Base-by-base conservation (phyloP, 2,113 vertebrate species). In the Cephalopterus ornatus region DNA sequence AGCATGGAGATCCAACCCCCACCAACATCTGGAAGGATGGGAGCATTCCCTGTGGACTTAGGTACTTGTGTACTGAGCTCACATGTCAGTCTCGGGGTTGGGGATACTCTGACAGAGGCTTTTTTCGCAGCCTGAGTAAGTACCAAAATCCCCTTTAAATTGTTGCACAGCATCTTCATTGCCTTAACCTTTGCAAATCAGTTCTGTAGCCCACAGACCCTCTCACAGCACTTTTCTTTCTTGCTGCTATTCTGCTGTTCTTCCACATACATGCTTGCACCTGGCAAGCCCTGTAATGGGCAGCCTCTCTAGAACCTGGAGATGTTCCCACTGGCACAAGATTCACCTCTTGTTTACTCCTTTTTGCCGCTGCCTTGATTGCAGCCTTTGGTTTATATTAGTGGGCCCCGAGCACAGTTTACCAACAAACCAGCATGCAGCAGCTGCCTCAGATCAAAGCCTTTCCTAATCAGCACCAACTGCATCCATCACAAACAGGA, bases 11-110 rank as follows among this genome's bases (percentile, higher is more conserved):
- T 37, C 19, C 44, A 18, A 22, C 14, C 9, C 35, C 5, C 28
- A 28, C 8, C 35, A 63, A 9, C 2, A 53, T 0, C 32, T 47
- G 39, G 33, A 70, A 78, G 49, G 21, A 71, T 0, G 0, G 37
- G 21, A 79, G 41, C 19, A 74, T 22, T 4, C 12, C 41, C 52
- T 10, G 47, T 1, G 1, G 2, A 24, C 28, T 11, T 35, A 24
- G 42, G 24, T 10, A 73, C 14, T 0, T 3, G 3, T 14, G 11
- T 52, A 39, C 2, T 3, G 78, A 85, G 44, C n/a, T 61, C 74
- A 32, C 0, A 2, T 13, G 56, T 13, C 77, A 81, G 56, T 33
- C 70, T 55, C 1, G 0, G 33, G 14, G 14, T 2, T n/a, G 53
- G 10, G 9, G 49, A 59, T 42, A 11, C 39, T 72, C 58, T 20